Base-by-base conservation (phyloP, 2,113 vertebrate species). In the Leucopsar rothschildi region DNA sequence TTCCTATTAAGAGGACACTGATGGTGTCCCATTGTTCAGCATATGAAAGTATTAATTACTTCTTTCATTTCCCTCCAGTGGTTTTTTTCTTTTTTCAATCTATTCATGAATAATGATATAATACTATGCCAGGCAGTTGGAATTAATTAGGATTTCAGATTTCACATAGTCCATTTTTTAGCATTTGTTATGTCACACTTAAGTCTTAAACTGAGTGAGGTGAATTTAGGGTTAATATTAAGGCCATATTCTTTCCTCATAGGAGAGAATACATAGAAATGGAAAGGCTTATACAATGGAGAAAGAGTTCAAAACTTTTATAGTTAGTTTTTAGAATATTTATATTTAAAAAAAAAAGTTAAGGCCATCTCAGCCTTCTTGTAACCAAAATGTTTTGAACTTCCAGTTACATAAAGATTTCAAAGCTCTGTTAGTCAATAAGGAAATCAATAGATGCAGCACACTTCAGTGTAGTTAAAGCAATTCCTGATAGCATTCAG, bases 311-410 rank as follows among this genome's bases (percentile, higher is more conserved):
- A 63, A 77, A 88, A 60, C n/a, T 56, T 86, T 64, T 69, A 25
- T 24, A 63, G 23, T 73, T 84, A 65, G 59, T 49, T 91, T 90
- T 84, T 82, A 59, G 92, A 78, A 84, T 80, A 93, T 88, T 86
- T 93, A 49, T 94, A 33, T 79, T 95, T 17, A 1, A 17, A 68
- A 87, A 93, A 96, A 96, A 49, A 47, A 18, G 0, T 75, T 72
- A 82, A 93, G 77, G 72, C 61, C 21, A 53, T 77, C 73, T 95
- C n/a, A 24, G 31, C 39, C 35, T 85, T 90, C 79, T 93, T 95
- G 81, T 90, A 83, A 88, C 81, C 18, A n/a, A 63, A 85, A 63
- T 81, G 40, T 88, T 97, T 95, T 94, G 73, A 94, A 95, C 66
- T 47, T 88, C 76, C 68, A 64, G 70, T 88, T 94, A 45, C 66